phyloP scores from a whole-genome alignment of 2,888 invertebrate genomes.

The Nomada ferruginata region DNA sequence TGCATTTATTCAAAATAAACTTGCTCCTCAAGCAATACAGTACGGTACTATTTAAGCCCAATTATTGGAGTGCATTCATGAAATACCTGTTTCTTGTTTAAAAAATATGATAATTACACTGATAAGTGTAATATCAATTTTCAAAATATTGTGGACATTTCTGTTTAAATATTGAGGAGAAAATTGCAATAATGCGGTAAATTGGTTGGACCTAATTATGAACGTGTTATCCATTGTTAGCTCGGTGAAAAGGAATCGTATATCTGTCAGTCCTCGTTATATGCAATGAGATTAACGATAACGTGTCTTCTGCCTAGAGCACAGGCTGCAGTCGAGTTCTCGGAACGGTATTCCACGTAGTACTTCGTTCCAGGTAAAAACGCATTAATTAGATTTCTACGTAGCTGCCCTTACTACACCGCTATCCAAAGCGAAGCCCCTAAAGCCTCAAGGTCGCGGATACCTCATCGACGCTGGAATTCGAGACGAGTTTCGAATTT shows the following conservation, averaged over 20 bases:
- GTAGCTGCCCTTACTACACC: slow-evolving; percentile 38
- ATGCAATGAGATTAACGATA: slow-evolving; percentile 42
- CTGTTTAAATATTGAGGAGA: too few species aligned
- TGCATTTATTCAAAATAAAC: too few species aligned
- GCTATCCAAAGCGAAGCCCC: slow-evolving; percentile 58
- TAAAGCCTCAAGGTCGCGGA: slow-evolving; percentile 63
- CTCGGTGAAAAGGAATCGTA: slow-evolving; percentile 11
- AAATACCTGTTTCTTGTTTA: too few species aligned
- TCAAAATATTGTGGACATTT: too few species aligned
- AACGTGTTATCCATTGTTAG: background rate
- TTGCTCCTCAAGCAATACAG: too few species aligned
- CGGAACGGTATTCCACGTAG: slow-evolving; percentile 49
- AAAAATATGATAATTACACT: too few species aligned
- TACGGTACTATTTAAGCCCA: too few species aligned
- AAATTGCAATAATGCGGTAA: too few species aligned
- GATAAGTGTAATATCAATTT: too few species aligned
- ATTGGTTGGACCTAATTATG: too few species aligned
- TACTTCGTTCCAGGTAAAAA: slow-evolving; percentile 60
- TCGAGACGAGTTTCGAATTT: slow-evolving; percentile 68
- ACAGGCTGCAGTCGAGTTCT: slow-evolving; percentile 29
- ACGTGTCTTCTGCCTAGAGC: slow-evolving; percentile 26
- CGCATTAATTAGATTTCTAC: slow-evolving; percentile 61
- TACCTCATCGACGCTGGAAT: slow-evolving; percentile 57
- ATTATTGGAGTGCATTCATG: too few species aligned
- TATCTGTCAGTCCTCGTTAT: slow-evolving; percentile 2